phyloP scores from a whole-genome alignment of 2,888 invertebrate species.

The Thecophora atra region DNA sequence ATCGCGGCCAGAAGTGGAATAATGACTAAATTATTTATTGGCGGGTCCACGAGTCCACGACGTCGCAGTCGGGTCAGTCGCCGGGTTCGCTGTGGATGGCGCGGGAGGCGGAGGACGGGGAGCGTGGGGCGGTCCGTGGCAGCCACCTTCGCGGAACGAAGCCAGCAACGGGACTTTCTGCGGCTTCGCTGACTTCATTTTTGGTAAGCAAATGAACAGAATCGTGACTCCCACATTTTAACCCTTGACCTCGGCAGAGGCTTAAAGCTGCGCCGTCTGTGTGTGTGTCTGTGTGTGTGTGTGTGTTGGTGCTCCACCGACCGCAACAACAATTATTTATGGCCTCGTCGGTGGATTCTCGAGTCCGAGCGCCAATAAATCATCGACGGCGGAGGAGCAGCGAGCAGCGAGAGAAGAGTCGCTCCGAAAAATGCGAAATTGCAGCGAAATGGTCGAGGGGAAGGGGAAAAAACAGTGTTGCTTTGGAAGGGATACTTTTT shows the following conservation, averaged over 20 bases:
- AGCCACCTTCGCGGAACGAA: neutral
- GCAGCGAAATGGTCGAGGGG: neutral
- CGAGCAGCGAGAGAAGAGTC: conserved; percentile 2
- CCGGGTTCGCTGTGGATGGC: neutral
- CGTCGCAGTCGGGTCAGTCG: neutral
- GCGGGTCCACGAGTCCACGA: conserved; percentile 45
- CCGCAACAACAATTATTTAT: conserved; percentile 58
- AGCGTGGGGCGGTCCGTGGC: conserved; percentile 21
- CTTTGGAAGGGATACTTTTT: conserved; percentile 26
- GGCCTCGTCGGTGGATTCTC: conserved; percentile 60
- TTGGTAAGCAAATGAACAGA: conserved; percentile 48
- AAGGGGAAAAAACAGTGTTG: neutral
- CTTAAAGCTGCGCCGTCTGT: neutral
- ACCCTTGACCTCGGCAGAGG: conserved; percentile 62
- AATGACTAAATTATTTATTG: conserved; percentile 61
- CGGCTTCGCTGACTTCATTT: conserved; percentile 57
- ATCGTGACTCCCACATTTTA: conserved; percentile 66
- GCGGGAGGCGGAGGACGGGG: conserved; percentile 14
- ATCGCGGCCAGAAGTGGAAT: conserved; percentile 60
- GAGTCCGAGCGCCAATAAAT: conserved; percentile 58
- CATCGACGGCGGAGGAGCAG: conserved; percentile 45
- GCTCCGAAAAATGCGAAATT: conserved; percentile 7
- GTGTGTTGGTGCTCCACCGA: conserved; percentile 16
- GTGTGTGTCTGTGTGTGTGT: neutral
- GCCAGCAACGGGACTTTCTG: conserved; percentile 49